phyloP scores from a whole-genome alignment of 2,888 invertebrate genomes.

The Spisula solida region DNA sequence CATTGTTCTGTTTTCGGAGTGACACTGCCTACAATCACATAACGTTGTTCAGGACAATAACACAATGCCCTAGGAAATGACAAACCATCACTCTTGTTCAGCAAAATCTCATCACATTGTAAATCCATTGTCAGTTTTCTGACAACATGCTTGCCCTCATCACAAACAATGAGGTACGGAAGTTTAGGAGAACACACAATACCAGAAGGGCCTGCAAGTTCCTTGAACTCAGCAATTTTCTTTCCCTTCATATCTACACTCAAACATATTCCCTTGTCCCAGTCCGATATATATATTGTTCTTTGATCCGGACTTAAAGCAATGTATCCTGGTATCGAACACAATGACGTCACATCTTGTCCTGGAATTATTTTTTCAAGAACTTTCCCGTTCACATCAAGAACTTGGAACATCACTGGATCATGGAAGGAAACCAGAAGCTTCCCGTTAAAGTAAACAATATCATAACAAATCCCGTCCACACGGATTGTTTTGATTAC shows the following conservation, averaged over 20 bases:
- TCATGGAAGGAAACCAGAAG: background rate
- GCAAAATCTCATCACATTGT: background rate
- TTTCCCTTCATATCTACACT: background rate
- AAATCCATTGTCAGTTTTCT: background rate
- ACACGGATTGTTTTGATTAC: background rate
- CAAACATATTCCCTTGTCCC: background rate
- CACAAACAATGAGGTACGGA: background rate
- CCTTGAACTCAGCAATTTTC: background rate
- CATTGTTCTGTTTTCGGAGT: background rate
- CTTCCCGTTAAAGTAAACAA: background rate
- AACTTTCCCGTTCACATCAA: background rate
- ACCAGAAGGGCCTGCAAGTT: background rate
- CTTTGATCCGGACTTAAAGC: conserved; percentile 1
- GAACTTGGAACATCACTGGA: background rate
- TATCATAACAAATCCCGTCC: background rate
- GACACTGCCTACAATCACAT: background rate
- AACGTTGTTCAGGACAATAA: background rate
- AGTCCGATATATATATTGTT: background rate
- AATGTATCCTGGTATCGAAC: background rate
- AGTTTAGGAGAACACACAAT: background rate
- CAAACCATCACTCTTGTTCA: background rate
- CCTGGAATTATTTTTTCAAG: background rate
- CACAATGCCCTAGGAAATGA: background rate
- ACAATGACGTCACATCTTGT: background rate
- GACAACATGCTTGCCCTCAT: background rate